Evolutionary conservation across 2,113 vertebrate species (phyloP), one percentile per base, ranked within the genome.

Genomic region (Neomonachus schauinslandi): DNA sequence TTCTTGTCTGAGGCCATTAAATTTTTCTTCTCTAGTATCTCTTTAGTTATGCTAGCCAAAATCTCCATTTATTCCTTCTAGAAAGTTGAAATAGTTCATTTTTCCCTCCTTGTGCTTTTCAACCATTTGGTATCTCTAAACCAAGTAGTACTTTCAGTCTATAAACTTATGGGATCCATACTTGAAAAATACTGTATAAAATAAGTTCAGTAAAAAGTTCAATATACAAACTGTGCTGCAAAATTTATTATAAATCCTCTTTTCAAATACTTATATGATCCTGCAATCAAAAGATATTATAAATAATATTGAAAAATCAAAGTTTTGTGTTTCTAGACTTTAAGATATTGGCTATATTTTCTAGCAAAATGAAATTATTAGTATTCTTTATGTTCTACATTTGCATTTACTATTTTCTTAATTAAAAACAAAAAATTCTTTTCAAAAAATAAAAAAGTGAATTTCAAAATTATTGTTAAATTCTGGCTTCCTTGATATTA

Each of bases 231-330:
- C 28, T 67, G 19, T 84, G 65, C 8, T 92, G 80, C 72, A 89
- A 94, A 69, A 12, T 90, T 31, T 69, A 92, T 71, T 93, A 84
- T 28, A 83, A 92, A 94, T 91, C 69, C 9, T 88, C 55, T 95
- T 94, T 93, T 69, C 51, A 97, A 81, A 39, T 65, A 91, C 90
- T 83, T 74, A 96, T 92, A 71, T 71, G 46, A 46, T 61, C 16
- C 18, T 81, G 59, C 83, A 94, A 87, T 87, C 69, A 85, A 94
- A 91, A 61, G 9, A 88, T 18, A 92, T 39, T n/a, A 92, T n/a
- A 83, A 77, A 90, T 14, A 86, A 91, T 22, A 89, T 1, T 59
- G 33, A 94, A 6, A 94, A 91, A 90, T 89, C 61, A 97, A 76
- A 88, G 16, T 89, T 89, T 89, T 92, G 5, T 81, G 67, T 92